Percentiles rank a stretch among this genome's conserved stretches.
Conservation (phyloP, 2,888 invertebrate genomes). For the Pseudococcus jackbeardsleyi region DNA sequence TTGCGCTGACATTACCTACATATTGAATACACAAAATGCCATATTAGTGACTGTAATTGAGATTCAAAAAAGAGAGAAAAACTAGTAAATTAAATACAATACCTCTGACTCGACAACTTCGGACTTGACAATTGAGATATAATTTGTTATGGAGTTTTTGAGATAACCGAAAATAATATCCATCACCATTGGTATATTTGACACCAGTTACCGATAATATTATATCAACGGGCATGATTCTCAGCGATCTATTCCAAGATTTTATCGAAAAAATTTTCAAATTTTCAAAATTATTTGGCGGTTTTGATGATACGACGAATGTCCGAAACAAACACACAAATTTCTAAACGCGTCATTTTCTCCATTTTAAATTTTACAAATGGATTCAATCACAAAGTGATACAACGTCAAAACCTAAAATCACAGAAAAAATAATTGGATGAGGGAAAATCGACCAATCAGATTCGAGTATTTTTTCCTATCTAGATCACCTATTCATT, state of each 20-base stretch:
- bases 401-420: conserved; percentile 2
- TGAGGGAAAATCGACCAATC: not conserved
- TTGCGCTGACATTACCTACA: not conserved
- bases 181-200: conserved; percentile 55
- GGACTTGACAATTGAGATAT: conserved; percentile 44
- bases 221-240: conserved; percentile 22
- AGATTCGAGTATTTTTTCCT: not conserved
- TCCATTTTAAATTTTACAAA: conserved; percentile 14
- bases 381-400: conserved; percentile 20
- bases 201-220: conserved; percentile 30
- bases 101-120: conserved; percentile 56
- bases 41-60: too few species aligned
- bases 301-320: conserved; percentile 43
- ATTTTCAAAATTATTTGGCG: conserved; percentile 36
- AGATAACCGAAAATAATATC: conserved; percentile 59
- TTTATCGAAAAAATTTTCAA: not conserved
- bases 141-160: conserved; percentile 55
- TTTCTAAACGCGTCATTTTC: conserved; percentile 14
- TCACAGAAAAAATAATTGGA: not conserved
- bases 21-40: not conserved
- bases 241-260: not conserved
- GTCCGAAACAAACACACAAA: conserved; percentile 45
- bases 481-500: not conserved
- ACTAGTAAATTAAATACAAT: not conserved
- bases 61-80: too few species aligned